phyloP scores from a whole-genome alignment of 2,797 vertebrate genomes.

The Eidolon dupreanum region DNA sequence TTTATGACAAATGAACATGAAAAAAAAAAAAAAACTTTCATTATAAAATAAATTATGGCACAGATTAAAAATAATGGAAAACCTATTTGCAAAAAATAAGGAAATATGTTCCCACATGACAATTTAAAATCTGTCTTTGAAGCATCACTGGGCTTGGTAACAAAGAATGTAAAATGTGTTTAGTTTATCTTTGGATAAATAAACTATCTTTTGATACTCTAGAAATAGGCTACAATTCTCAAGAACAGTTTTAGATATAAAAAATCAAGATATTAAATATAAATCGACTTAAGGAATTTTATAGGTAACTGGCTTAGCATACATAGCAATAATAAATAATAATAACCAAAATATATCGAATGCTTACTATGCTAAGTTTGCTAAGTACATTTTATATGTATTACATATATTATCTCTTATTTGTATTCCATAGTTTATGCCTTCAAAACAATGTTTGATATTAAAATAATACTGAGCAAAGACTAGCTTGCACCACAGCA shows the following conservation, averaged over 20 bases:
- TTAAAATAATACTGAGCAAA: not conserved
- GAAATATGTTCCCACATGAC: not conserved
- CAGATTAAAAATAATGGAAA: not conserved
- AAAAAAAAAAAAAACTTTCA: not conserved
- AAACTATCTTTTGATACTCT: not conserved
- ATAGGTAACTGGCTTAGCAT: not conserved
- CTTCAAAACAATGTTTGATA: not conserved
- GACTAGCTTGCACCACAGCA: not conserved
- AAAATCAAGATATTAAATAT: not conserved
- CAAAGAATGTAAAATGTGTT: not conserved
- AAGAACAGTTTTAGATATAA: not conserved
- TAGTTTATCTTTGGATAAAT: not conserved
- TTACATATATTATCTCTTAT: not conserved
- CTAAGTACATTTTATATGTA: not conserved
- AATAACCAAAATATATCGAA: not conserved
- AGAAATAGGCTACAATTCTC: not conserved
- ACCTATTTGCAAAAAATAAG: not conserved
- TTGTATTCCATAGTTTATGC: not conserved
- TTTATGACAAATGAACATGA: slow-evolving; percentile 18
- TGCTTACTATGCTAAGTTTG: not conserved
- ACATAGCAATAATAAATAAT: not conserved
- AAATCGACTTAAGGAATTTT: not conserved
- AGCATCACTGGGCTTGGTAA: not conserved
- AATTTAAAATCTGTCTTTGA: slow-evolving; percentile 30
- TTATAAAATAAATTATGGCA: not conserved